Evolutionary conservation across 1,140 invertebrate species (phyloP).

Genomic region (Drosophila rhopaloa): DNA sequence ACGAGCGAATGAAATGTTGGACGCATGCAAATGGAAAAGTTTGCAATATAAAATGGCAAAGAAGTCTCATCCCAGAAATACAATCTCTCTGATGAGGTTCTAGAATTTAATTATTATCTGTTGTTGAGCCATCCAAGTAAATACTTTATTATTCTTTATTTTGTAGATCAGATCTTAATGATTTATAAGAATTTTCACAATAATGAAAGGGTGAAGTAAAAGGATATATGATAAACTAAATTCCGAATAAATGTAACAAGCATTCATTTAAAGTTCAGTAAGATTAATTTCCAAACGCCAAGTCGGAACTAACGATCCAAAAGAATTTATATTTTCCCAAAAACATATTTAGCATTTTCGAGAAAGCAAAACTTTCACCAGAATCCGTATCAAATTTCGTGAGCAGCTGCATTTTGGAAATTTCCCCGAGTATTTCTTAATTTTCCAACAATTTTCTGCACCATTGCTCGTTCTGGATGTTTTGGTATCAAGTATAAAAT

Average conservation of each 20-base stretch:
- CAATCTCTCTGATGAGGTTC: neutral
- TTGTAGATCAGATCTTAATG: too few species aligned
- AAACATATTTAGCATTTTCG: conserved; percentile 12
- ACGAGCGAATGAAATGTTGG: conserved; percentile 5
- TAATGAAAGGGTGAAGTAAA: too few species aligned
- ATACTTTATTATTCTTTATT: too few species aligned
- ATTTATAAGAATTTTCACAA: too few species aligned
- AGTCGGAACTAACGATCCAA: neutral
- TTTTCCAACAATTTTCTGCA: conserved; percentile 41
- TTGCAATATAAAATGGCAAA: conserved; percentile 2
- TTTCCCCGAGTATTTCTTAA: conserved; percentile 33
- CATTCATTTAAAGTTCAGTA: neutral
- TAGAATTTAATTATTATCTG: neutral
- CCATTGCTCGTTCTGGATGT: conserved; percentile 22
- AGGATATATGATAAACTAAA: too few species aligned
- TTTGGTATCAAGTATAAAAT: conserved; percentile 24
- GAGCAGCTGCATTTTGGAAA: conserved; percentile 7
- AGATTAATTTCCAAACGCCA: too few species aligned
- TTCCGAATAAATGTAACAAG: too few species aligned
- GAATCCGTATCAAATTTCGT: conserved; percentile 31
- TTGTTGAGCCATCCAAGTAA: too few species aligned
- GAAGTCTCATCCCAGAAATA: neutral
- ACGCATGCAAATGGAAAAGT: conserved; percentile 37
- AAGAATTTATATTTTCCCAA: neutral
- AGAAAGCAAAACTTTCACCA: conserved; percentile 12